A percentile compares a stretch with the other conserved stretches of the same genome.
These are phyloP conservation scores for Sebastes minor DNA, from an alignment of 2,797 vertebrate genomes.

Conservation along the genomic window DNA sequence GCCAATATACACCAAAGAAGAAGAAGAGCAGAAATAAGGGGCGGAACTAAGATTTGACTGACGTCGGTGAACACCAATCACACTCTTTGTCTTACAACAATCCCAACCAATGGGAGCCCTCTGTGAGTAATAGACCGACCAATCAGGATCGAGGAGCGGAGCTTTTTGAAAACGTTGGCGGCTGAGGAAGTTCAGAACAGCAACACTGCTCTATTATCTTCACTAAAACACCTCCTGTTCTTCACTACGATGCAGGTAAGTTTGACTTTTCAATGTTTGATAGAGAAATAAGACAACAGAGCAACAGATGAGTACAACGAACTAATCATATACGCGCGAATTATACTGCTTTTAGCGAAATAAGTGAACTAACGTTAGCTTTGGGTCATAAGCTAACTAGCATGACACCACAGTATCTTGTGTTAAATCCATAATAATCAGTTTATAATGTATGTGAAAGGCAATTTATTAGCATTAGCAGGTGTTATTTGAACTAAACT, in stretches of 20 bases:
- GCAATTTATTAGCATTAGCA: no score
- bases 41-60: neutral
- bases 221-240: neutral
- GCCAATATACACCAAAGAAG: no score
- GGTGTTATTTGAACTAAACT: neutral
- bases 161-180: conserved; percentile 80
- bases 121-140: neutral
- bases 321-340: fast-evolving
- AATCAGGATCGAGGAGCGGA: conserved; percentile 37
- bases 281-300: neutral
- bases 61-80: conserved; percentile 28
- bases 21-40: neutral
- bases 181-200: conserved; percentile 4
- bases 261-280: neutral
- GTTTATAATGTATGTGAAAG: fast-evolving
- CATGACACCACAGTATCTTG: neutral
- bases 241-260: conserved; percentile 73
- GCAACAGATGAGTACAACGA: fast-evolving
- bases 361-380: conserved; percentile 10
- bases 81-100: fast-evolving
- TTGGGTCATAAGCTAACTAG: neutral
- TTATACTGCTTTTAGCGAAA: neutral
- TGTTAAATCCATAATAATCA: neutral
- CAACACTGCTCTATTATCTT: neutral
- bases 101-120: conserved; percentile 44